Evolutionary conservation across 2,113 vertebrate genomes (phyloP), one percentile per base, ranked within the genome.

Genomic region (Varanus komodoensis): DNA sequence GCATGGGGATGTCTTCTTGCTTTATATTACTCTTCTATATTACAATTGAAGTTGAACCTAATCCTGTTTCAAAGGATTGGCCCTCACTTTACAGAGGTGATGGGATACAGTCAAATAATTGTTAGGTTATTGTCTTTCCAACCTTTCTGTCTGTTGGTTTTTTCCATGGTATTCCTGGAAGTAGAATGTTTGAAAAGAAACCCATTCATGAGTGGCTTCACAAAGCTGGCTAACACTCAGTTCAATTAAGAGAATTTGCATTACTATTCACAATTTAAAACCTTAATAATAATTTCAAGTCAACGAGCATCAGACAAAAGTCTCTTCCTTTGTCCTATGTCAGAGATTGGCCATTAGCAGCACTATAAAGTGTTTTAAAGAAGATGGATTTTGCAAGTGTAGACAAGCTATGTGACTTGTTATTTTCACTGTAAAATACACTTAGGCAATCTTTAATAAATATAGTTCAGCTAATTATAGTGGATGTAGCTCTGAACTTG

Each of bases 221-320:
- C 9, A 2, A 89, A 92, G 83, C 27, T 77, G 82, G 87, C 93
- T 82, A 87, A 89, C 84, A 8, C 21, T 14, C 11, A 27, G 82
- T 88, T 82, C 64, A 92, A 92, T 94, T 90, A 84, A 92, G 89
- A 89, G 80, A 83, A 85, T 84, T 86, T 92, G 81, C 93, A 89
- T 91, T 93, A 87, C 92, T 95, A 91, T 93, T 94, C 0, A 0
- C 71, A 86, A 91, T 90, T 92, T 92, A 90, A 86, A 89, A 89
- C 90, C 87, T 89, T 89, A 89, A 92, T 88, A 88, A 92, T 44
- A 44, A 77, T 89, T 95, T 94, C 89, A 91, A 91, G 86, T 90
- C 79, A 88, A 94, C 91, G 83, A 89, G 82, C 29, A 82, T 87
- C 87, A 93, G 90, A 93, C 86, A 83, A 87, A 68, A 32, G 25